A percentile compares a stretch with the other conserved stretches of the same genome.
phyloP scores from a whole-genome alignment of 2,113 vertebrate species.

The Macquaria ambigua region DNA sequence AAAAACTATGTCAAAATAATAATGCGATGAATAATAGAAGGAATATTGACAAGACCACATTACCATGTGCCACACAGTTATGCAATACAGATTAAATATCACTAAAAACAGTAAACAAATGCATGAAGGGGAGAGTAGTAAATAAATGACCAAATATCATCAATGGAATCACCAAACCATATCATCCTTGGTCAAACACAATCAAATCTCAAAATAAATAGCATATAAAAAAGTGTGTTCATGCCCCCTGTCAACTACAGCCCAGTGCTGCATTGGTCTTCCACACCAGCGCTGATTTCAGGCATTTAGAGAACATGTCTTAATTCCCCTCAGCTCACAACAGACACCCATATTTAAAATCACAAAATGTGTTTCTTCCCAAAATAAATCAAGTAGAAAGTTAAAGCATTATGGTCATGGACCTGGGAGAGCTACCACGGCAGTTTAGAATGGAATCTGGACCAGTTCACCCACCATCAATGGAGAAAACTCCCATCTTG shows the following conservation, averaged over 20 bases:
- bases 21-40: not conserved
- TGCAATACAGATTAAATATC: not conserved
- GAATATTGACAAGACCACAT: not conserved
- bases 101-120: not conserved
- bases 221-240: not conserved
- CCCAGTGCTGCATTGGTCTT: not conserved
- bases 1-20: slow-evolving; percentile 5
- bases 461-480: slow-evolving; percentile 87
- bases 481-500: slow-evolving; percentile 93
- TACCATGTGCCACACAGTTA: not conserved
- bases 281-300: not conserved
- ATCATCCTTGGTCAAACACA: not conserved
- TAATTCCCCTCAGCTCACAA: slow-evolving; percentile 23
- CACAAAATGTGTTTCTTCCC: not conserved
- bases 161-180: not conserved
- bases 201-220: not conserved
- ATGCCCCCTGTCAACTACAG: not conserved
- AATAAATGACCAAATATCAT: not conserved
- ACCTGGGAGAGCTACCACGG: not conserved
- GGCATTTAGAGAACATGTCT: slow-evolving; percentile 3
- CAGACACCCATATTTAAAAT: not conserved
- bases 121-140: not conserved
- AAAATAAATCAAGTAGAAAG: not conserved
- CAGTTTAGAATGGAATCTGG: not conserved
- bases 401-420: not conserved